phyloP scores from a whole-genome alignment of 2,888 invertebrate species.

The Orchestes rusci region DNA sequence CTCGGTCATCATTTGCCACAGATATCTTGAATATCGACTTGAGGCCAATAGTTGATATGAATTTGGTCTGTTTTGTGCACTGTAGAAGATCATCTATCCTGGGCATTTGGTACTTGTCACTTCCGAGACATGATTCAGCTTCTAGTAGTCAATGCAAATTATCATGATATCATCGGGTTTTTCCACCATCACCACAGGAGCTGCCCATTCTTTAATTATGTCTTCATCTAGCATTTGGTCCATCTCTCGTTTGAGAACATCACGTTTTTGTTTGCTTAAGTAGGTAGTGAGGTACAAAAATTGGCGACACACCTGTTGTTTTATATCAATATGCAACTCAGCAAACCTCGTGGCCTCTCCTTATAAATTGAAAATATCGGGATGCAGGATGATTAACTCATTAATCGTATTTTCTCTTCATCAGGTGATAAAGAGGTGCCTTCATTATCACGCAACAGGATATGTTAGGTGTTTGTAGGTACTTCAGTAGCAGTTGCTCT shows the following conservation, averaged over 20 bases:
- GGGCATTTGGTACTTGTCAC: neutral
- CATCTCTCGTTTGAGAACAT: neutral
- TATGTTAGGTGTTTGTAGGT: neutral
- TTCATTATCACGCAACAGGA: neutral
- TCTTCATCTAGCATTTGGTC: neutral
- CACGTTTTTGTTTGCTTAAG: neutral
- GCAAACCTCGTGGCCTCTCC: constrained; percentile 1
- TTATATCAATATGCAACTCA: neutral
- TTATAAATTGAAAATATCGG: neutral
- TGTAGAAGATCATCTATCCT: constrained; percentile 1
- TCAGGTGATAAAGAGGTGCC: too few relatives aligned
- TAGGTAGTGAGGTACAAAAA: neutral
- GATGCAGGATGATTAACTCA: neutral
- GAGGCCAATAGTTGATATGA: too few relatives aligned
- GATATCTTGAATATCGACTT: too few relatives aligned
- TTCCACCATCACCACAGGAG: constrained; percentile 34
- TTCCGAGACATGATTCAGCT: neutral
- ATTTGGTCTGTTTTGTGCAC: too few relatives aligned
- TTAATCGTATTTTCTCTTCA: neutral
- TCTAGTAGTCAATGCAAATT: neutral
- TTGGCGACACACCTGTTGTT: neutral
- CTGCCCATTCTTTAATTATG: neutral
- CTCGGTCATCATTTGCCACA: too few relatives aligned
- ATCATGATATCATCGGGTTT: constrained; percentile 31
- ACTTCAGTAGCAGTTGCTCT: neutral